These are phyloP conservation scores for Fratercula arctica DNA, from an alignment of 2,797 vertebrate genomes.

Conservation along the genomic window DNA sequence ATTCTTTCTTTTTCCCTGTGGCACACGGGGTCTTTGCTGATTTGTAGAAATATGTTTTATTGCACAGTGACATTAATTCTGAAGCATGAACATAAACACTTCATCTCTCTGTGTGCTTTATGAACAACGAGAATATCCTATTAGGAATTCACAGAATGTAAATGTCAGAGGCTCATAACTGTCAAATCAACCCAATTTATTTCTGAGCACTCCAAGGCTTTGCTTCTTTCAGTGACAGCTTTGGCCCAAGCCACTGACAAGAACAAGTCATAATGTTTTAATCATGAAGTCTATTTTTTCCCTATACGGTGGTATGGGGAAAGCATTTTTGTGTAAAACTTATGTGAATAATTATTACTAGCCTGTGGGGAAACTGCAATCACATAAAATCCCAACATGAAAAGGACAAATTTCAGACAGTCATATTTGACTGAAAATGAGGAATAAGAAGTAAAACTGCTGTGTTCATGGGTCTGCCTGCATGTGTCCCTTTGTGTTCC, in stretches of 20 bases:
- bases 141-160: constrained; percentile 45
- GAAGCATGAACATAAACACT: constrained; percentile 47
- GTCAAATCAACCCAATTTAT: constrained; percentile 65
- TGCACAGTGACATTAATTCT: constrained; percentile 39
- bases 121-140: constrained; percentile 30
- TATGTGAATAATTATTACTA: constrained; percentile 14
- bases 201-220: constrained; percentile 52
- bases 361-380: background rate
- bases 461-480: background rate
- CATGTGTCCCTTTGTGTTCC: background rate
- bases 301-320: background rate
- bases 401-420: constrained; percentile 11
- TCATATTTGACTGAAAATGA: background rate
- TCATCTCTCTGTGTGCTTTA: constrained; percentile 38
- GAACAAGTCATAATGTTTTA: constrained; percentile 53
- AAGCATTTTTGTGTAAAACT: constrained; percentile 28
- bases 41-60: constrained; percentile 49
- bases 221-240: constrained; percentile 52
- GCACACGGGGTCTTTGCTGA: background rate
- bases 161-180: constrained; percentile 66
- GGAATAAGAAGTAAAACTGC: constrained; percentile 7
- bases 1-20: background rate
- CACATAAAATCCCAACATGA: background rate
- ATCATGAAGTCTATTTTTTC: constrained; percentile 61
- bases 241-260: constrained; percentile 52